Evolutionary conservation across 2,113 vertebrate species (phyloP), one percentile per base, ranked within the genome.

Genomic region (Empidonax alnorum): DNA sequence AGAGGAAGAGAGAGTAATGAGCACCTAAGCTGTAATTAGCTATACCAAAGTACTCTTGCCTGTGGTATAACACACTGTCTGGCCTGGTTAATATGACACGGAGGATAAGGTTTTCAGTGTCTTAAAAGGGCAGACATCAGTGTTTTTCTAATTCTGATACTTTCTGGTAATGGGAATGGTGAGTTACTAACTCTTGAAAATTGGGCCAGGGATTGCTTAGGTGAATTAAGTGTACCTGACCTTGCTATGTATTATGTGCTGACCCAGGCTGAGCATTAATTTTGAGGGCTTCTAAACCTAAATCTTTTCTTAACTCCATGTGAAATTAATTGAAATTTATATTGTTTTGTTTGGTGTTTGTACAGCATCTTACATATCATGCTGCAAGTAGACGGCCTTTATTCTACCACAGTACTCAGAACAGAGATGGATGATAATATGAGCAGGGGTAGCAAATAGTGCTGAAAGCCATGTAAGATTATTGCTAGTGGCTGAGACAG

Each of bases 231-330:
- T 44, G 35, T 50, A 11, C 31, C 22, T 10, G 24, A 30, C 30
- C 65, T 80, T 67, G 53, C 7, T n/a, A 8, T 0, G 0, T 55
- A 14, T 33, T 0, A 1, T 42, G 19, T 50, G 33, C 27, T 71
- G 44, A 74, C 22, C 20, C 35, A 61, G 52, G 49, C 74, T 79
- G 65, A 72, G 13, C 1, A 4, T 42, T 65, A 12, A 55, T 65
- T 68, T 90, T 37, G 30, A 77, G 30, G 25, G n/a, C 80, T 50
- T 37, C 8, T 50, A 68, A 89, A 67, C 27, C 4, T 56, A 79
- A 82, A 78, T 41, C 0, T 82, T 61, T 56, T 63, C 12, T 80
- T 52, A 93, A 67, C 22, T 76, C 33, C 21, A 22, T 62, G 37
- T 7, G 62, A 61, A 73, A 73, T 85, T 65, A 25, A 76, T 61